Evolutionary conservation across 2,888 invertebrate genomes (phyloP), one percentile per base, ranked within the genome.

Genomic region (Spodoptera littoralis): DNA sequence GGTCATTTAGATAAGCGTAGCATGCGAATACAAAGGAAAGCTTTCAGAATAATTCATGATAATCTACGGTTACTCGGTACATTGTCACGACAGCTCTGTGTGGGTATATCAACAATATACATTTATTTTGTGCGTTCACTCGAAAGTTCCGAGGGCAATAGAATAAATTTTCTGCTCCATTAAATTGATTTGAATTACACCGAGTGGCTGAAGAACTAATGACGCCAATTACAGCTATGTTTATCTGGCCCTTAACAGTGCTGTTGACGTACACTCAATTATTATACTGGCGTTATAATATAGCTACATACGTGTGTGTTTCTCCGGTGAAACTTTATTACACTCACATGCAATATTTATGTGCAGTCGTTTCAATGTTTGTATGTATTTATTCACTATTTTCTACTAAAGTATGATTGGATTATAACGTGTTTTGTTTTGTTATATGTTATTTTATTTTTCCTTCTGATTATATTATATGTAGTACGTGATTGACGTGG

Each of bases 151-250:
- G 63, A 70, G 65, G 75, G 77, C 76, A 80, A 83, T 87, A 81
- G 88, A 88, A 91, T 90, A 89, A 66, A 89, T 92, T 92, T 89
- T 88, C 86, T 76, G 77, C 77, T 61, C 82, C 84, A 90, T 91
- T 88, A 86, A 89, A 84, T 84, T 78, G 70, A 82, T 70, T 75
- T 78, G 82, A 89, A 90, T 89, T 87, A 87, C 77, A 81, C 76
- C 79, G 84, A 88, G 83, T 87, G 82, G 81, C 81, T 81, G 77
- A 80, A 81, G 60, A 72, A 69, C 81, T 86, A 88, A 91, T 83
- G 86, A 82, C 77, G 70, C 81, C 85, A 89, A 91, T 92, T 88
- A 89, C 74, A 80, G 74, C 65, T 77, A 84, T 70, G 66, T 79
- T 76, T 73, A 78, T 72, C 50, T 61, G 61, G 53, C 68, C 55